phyloP scores from a whole-genome alignment of 2,888 invertebrate species.

The Calliscelio sp. region DNA sequence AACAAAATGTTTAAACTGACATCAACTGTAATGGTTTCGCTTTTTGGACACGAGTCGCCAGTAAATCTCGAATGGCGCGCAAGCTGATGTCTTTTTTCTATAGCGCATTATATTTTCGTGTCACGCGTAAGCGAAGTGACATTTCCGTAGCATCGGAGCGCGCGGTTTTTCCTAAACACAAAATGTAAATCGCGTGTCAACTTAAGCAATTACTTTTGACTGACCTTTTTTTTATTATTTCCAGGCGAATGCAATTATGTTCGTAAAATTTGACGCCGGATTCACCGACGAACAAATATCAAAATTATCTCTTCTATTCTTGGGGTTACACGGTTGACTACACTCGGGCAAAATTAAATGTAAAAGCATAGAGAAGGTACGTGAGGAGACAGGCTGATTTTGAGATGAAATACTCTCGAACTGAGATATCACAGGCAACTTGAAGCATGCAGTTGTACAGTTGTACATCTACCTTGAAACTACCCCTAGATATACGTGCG shows the following conservation, averaged over 20 bases:
- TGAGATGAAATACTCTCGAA: constrained; percentile 77
- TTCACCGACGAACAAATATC: constrained; percentile 51
- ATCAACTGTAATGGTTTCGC: constrained; percentile 78
- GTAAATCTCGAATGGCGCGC: constrained; percentile 63
- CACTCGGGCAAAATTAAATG: constrained; percentile 67
- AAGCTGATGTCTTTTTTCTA: constrained; percentile 69
- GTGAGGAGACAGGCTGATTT: constrained; percentile 72
- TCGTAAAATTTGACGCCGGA: constrained; percentile 42
- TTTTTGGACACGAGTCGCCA: constrained; percentile 75
- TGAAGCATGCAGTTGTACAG: constrained; percentile 78
- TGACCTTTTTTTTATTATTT: too few relatives aligned
- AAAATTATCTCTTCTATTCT: constrained; percentile 68
- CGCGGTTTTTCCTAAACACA: constrained; percentile 50
- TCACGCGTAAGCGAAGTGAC: constrained; percentile 63
- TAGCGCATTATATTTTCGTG: constrained; percentile 71
- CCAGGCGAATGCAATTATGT: constrained; percentile 52
- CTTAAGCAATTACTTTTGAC: constrained; percentile 57
- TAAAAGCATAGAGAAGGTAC: constrained; percentile 72
- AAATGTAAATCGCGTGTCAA: constrained; percentile 51
- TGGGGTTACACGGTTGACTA: constrained; percentile 70
- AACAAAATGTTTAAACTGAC: constrained; percentile 76
- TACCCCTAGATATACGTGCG: constrained; percentile 85
- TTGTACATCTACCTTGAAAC: constrained; percentile 79
- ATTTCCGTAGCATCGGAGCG: constrained; percentile 46
- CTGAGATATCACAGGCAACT: constrained; percentile 80